Conservation (phyloP, 2,113 vertebrate species). For the Salminus brasiliensis region DNA sequence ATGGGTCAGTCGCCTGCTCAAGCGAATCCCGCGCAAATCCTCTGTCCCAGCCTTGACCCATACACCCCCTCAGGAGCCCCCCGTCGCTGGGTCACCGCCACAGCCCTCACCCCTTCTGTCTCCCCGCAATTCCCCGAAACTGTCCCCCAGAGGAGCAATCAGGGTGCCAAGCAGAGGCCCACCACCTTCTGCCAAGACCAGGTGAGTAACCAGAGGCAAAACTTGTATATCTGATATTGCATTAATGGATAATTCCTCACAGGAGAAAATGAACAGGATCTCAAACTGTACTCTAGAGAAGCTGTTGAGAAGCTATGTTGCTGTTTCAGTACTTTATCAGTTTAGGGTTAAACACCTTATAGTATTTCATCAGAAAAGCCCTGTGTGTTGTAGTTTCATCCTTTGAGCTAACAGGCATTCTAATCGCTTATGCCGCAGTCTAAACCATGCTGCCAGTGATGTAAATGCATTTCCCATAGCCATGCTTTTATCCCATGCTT, state of each 20-base stretch:
- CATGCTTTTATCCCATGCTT: not conserved
- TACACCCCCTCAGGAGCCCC: not conserved
- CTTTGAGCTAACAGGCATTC: not conserved
- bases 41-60: slow-evolving; percentile 69
- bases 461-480: not conserved
- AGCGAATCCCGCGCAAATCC: slow-evolving; percentile 92
- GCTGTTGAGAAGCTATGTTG: not conserved
- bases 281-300: not conserved
- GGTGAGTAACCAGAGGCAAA: slow-evolving; percentile 58
- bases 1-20: slow-evolving; percentile 92
- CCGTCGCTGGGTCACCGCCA: slow-evolving; percentile 46
- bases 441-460: not conserved
- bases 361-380: not conserved
- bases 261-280: not conserved
- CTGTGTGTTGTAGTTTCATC: not conserved
- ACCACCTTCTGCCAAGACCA: slow-evolving; percentile 65
- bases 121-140: slow-evolving; percentile 70
- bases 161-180: slow-evolving; percentile 63
- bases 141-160: slow-evolving; percentile 81
- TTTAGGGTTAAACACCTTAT: not conserved
- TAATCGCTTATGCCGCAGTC: not conserved
- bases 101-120: slow-evolving; percentile 32
- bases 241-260: not conserved
- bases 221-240: not conserved
- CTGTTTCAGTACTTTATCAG: not conserved